These are phyloP conservation scores for Piprites chloris DNA, from an alignment of 2,113 vertebrate species.

Conservation along the genomic window DNA sequence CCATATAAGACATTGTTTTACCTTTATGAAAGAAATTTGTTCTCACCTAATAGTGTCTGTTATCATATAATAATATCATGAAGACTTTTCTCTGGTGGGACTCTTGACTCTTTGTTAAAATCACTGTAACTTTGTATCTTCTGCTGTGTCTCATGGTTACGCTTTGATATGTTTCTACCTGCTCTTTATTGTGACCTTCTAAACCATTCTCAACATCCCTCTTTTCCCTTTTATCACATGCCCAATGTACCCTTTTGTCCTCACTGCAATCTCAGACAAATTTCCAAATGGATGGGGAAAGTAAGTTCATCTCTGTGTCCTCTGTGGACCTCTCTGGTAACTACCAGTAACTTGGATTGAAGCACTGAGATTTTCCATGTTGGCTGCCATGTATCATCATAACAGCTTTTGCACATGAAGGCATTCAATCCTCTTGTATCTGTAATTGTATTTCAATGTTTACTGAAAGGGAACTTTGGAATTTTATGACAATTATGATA, in stretches of 20 bases:
- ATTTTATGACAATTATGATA: neutral
- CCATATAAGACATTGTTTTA: neutral
- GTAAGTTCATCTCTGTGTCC: neutral
- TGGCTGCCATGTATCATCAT: neutral
- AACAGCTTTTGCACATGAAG: neutral
- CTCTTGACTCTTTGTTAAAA: neutral
- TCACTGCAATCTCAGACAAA: neutral
- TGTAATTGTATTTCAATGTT: neutral
- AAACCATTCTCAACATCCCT: neutral
- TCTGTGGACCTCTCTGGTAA: neutral
- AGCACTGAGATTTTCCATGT: neutral
- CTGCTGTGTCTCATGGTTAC: neutral
- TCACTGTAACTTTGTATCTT: neutral
- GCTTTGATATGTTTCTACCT: neutral
- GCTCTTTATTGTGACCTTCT: neutral
- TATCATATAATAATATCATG: neutral
- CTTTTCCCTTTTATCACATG: neutral
- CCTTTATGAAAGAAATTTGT: neutral
- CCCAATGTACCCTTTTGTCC: neutral
- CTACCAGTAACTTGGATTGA: neutral
- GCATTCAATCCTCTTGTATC: neutral
- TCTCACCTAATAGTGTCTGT: neutral
- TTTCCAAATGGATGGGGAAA: neutral
- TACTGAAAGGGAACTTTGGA: neutral
- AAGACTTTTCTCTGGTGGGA: neutral